Evolutionary conservation across 2,113 vertebrate genomes (phyloP).

Genomic region (Oenanthe oenanthe): DNA sequence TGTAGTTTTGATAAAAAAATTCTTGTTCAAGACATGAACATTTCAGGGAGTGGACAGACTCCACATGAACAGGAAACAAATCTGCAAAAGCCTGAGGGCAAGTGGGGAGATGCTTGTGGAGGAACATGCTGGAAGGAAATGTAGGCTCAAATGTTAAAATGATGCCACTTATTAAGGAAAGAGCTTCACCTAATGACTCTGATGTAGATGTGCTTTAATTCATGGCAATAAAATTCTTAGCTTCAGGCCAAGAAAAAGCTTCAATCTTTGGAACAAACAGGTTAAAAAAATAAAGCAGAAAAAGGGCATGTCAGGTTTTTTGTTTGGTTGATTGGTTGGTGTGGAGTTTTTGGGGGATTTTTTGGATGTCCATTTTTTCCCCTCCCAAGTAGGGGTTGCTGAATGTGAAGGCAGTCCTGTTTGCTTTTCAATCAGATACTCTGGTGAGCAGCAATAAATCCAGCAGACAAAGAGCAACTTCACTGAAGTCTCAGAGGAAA

Average conservation of each 20-base stretch:
- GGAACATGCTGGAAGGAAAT: rapidly evolving
- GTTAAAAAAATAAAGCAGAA: background rate
- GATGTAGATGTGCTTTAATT: background rate
- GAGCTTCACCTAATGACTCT: background rate
- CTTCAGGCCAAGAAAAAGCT: background rate
- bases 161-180: background rate
- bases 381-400: background rate
- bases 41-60: background rate
- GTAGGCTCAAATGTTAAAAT: background rate
- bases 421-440: background rate
- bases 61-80: background rate
- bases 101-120: background rate
- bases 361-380: background rate
- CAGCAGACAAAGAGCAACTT: background rate
- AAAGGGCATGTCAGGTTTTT: background rate
- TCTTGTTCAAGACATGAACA: background rate
- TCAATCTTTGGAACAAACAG: background rate
- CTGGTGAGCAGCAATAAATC: background rate
- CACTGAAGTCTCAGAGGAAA: background rate
- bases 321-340: background rate
- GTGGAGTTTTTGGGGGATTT: background rate
- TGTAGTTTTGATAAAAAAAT: background rate
- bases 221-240: background rate
- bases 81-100: background rate
- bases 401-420: background rate